Percentiles rank a stretch among this genome's conserved stretches.
These are phyloP conservation scores for Notospermus geniculatus DNA, from an alignment of 1,140 invertebrate species.

Conservation along the genomic window DNA sequence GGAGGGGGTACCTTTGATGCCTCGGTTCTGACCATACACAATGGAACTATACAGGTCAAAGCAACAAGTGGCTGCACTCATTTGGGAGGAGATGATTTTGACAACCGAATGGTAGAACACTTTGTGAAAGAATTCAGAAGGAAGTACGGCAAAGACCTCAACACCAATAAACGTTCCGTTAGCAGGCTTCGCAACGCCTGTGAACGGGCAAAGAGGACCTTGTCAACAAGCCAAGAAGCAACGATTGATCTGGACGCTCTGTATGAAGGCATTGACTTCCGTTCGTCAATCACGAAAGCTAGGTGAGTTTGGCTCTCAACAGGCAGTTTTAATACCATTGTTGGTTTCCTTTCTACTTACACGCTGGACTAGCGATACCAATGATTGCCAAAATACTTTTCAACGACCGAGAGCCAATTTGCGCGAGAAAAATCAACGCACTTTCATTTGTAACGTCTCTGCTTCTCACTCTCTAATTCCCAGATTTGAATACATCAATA, in stretches of 20 bases:
- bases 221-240: conserved; percentile 41
- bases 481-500: conserved; percentile 46
- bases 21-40: conserved; percentile 20
- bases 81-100: conserved; percentile 31
- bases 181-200: conserved; percentile 55
- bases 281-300: conserved; percentile 9
- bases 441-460: too few species aligned
- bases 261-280: conserved; percentile 22
- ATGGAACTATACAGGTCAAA: conserved; percentile 65
- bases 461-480: too few species aligned
- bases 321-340: too few species aligned
- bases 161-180: conserved; percentile 28
- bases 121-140: conserved; percentile 37
- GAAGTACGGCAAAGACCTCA: conserved; percentile 33
- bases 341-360: too few species aligned
- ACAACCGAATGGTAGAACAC: conserved; percentile 36
- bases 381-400: too few species aligned
- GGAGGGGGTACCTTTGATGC: conserved; percentile 61
- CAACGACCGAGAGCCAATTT: too few species aligned
- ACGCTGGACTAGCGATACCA: too few species aligned
- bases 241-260: conserved; percentile 33
- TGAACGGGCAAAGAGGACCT: conserved; percentile 39
- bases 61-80: conserved; percentile 66
- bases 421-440: too few species aligned
- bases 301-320: conserved; percentile 81